phyloP scores from a whole-genome alignment of 2,797 vertebrate genomes.

The Acrocephalus scirpaceus region DNA sequence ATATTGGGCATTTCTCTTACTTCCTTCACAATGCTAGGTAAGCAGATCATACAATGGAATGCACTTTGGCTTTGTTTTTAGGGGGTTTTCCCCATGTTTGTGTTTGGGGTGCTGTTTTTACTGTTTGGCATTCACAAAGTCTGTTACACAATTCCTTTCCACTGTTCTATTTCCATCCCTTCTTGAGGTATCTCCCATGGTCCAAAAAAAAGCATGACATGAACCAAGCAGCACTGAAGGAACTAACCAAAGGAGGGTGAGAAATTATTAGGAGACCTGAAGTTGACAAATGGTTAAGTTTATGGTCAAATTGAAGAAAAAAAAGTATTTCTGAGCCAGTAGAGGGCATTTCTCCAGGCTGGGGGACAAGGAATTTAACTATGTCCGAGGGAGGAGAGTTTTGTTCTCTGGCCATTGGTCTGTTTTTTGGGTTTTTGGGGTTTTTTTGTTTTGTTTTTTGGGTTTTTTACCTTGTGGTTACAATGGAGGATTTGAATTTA shows the following conservation, averaged over 20 bases:
- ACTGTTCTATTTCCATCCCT: background rate
- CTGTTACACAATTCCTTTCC: background rate
- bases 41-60: background rate
- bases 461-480: background rate
- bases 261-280: background rate
- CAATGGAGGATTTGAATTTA: slow-evolving; percentile 4
- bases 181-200: background rate
- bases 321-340: background rate
- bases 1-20: background rate
- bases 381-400: background rate
- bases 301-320: background rate
- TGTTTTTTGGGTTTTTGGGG: background rate
- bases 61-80: background rate
- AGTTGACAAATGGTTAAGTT: background rate
- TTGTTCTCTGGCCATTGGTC: background rate
- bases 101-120: background rate
- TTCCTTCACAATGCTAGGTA: background rate
- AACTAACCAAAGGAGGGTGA: background rate
- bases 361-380: background rate
- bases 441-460: background rate
- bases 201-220: background rate
- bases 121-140: background rate
- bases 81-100: background rate
- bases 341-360: slow-evolving; percentile 7
- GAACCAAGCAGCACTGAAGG: background rate